Evolutionary conservation across 2,113 vertebrate species (phyloP), one percentile per base, ranked within the genome.

Genomic region (Paracanthobrama guichenoti): DNA sequence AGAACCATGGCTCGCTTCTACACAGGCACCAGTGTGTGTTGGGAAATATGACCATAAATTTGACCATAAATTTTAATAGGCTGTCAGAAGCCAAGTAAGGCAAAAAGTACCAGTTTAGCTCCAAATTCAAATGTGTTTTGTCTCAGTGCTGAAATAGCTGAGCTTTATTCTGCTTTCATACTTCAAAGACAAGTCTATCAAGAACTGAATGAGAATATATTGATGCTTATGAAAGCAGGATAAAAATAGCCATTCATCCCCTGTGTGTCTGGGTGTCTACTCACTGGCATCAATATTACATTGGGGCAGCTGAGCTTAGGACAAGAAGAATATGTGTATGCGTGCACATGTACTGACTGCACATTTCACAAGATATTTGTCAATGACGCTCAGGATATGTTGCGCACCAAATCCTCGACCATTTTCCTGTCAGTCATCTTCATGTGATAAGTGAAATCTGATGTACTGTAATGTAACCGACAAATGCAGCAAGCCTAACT

Each of bases 271-370:
- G 66, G 39, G 53, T 57, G 62, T 78, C 55, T 28, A 69, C 20
- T 69, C 12, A 11, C 77, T 50, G 77, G 67, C 55, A 62, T 86
- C 74, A 86, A 82, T 86, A 77, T 67, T 87, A 42, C 8, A 81
- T 57, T 9, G n/a, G 48, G 57, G 53, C 67, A 72, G 67, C 53
- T 42, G 39, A 80, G 77, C 69, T 81, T 48, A 81, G 50, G 39
- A 28, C n/a, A 77, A 57, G 67, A 74, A 42, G 35, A 10, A 39
- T 48, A 73, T 0, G 22, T 72, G 42, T 75, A 26, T 31, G 73
- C n/a, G 73, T 53, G 73, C 8, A 31, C 46, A n/a, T n/a, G 24
- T 62, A 18, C 14, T 18, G 50, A 18, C 2, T 20, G 6, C 18
- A 55, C 16, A 55, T 55, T 55, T 50, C 16, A 50, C 48, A 7